Percentiles rank a stretch among this genome's conserved stretches.
phyloP scores from a whole-genome alignment of 2,113 vertebrate genomes.

The Pardalotus punctatus region DNA sequence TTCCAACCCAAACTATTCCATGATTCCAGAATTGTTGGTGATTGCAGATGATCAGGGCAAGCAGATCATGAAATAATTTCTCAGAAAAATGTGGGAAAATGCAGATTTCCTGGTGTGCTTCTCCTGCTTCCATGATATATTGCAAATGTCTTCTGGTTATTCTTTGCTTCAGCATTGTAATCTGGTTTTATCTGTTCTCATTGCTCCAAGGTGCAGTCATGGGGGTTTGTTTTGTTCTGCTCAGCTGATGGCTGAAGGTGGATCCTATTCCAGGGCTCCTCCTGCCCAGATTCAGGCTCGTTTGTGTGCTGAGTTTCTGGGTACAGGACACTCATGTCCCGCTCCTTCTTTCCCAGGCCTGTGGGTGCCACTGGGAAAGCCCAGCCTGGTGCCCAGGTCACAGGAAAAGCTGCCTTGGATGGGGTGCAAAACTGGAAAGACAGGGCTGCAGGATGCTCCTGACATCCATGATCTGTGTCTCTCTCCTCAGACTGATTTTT shows the following conservation, averaged over 20 bases:
- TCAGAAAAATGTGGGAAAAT: not conserved
- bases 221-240: not conserved
- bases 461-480: not conserved
- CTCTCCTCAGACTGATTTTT: not conserved
- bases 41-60: not conserved
- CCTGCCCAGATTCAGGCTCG: not conserved
- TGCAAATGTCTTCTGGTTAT: not conserved
- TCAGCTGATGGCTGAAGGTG: not conserved
- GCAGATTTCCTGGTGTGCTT: not conserved
- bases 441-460: not conserved
- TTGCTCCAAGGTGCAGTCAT: not conserved
- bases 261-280: fast-evolving
- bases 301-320: not conserved
- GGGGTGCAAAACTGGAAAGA: too few species aligned
- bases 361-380: not conserved
- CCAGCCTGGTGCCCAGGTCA: not conserved
- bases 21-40: not conserved
- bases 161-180: not conserved
- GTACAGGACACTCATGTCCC: not conserved
- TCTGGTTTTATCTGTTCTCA: not conserved
- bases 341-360: not conserved
- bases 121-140: not conserved
- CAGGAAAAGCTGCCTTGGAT: not conserved
- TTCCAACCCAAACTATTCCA: not conserved
- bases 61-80: not conserved